phyloP scores from a whole-genome alignment of 2,888 invertebrate species.

The Anagyrus pseudococci region DNA sequence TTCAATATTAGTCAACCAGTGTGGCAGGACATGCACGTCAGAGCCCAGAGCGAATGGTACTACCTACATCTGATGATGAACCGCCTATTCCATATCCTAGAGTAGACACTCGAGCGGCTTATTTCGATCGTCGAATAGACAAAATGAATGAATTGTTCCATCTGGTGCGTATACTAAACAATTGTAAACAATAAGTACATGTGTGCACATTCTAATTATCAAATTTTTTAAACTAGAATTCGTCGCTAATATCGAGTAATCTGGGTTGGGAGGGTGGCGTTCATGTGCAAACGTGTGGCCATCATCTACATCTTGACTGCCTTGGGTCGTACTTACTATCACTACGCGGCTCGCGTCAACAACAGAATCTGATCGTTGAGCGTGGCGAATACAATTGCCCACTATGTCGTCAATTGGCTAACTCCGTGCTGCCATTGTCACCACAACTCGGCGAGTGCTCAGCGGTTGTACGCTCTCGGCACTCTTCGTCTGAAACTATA shows the following conservation, averaged over 20 bases:
- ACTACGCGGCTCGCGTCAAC: conserved; percentile 77
- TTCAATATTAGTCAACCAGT: conserved; percentile 73
- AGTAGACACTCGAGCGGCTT: conserved; percentile 74
- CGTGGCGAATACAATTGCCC: conserved; percentile 94
- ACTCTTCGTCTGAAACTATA: conserved; percentile 63
- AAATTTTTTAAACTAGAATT: conserved; percentile 64
- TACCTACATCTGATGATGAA: conserved; percentile 74
- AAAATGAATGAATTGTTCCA: conserved; percentile 80
- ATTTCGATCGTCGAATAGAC: conserved; percentile 79
- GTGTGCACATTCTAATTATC: background rate
- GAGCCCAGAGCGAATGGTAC: conserved; percentile 65
- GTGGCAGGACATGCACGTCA: conserved; percentile 81
- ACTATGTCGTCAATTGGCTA: conserved; percentile 89
- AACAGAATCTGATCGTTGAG: conserved; percentile 74
- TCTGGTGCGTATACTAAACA: conserved; percentile 62
- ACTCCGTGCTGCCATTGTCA: conserved; percentile 86
- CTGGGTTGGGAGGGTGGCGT: conserved; percentile 92
- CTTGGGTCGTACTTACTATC: conserved; percentile 89
- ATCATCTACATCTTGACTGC: conserved; percentile 95
- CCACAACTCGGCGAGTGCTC: conserved; percentile 74
- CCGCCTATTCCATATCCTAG: conserved; percentile 63
- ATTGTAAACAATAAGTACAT: background rate
- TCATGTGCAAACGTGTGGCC: conserved; percentile 94
- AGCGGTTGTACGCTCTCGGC: conserved; percentile 70
- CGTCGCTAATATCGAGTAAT: conserved; percentile 81